These are phyloP conservation scores for Anoncus sp. DNA, from an alignment of 2,888 invertebrate genomes.

Conservation along the genomic window DNA sequence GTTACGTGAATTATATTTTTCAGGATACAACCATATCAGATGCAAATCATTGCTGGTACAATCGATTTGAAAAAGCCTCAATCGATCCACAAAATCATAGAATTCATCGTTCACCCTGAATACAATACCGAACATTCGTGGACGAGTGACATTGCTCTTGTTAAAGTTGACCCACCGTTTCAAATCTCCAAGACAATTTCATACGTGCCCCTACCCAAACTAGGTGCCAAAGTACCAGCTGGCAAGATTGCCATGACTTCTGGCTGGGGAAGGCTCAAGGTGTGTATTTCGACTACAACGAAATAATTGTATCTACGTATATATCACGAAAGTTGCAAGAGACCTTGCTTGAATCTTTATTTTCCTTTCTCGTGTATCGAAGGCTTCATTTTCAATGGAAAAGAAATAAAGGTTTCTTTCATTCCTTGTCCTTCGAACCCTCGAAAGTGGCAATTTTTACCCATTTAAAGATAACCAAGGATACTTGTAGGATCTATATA, in stretches of 20 bases:
- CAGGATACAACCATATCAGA: background rate
- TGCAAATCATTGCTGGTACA: slow-evolving; percentile 70
- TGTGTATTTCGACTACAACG: slow-evolving; percentile 55
- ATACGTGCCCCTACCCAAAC: slow-evolving; percentile 82
- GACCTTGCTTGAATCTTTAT: no score
- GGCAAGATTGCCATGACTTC: slow-evolving; percentile 71
- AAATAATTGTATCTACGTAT: background rate
- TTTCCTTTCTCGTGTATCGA: no score
- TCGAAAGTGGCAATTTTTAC: no score
- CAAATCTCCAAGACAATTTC: slow-evolving; percentile 82
- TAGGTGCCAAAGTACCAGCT: slow-evolving; percentile 65
- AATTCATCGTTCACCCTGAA: slow-evolving; percentile 61
- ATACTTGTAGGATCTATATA: background rate
- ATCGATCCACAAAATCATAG: slow-evolving; percentile 38
- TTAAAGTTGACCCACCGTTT: slow-evolving; percentile 75
- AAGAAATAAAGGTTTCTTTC: no score
- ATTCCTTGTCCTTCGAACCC: no score
- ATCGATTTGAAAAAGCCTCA: slow-evolving; percentile 44
- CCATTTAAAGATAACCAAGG: no score
- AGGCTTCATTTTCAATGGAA: no score
- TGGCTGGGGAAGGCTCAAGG: slow-evolving; percentile 77
- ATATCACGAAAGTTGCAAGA: no score
- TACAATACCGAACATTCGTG: slow-evolving; percentile 37
- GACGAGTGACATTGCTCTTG: slow-evolving; percentile 76
- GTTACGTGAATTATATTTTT: no score